A percentile compares a stretch with the other conserved stretches of the same genome.
Conservation (phyloP, 2,113 vertebrate species). For the Campylomormyrus numenius region DNA sequence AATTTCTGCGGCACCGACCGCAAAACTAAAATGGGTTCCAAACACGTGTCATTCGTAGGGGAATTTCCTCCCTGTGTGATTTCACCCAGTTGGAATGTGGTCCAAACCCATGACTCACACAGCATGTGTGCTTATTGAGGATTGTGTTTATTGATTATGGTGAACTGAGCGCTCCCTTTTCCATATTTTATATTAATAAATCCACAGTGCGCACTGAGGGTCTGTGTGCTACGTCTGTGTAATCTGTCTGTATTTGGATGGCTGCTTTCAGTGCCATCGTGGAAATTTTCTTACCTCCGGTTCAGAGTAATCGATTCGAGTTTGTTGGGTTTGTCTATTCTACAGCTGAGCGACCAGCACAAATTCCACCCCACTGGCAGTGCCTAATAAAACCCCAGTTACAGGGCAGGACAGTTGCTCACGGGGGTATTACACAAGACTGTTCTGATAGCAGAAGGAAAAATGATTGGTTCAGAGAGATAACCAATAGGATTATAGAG, state of each 20-base stretch:
- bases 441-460: too few relatives aligned
- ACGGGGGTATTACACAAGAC: too few relatives aligned
- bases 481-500: too few relatives aligned
- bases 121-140: slow-evolving; percentile 32
- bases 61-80: slow-evolving; percentile 26
- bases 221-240: neutral
- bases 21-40: neutral
- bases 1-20: neutral
- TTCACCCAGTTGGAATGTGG: slow-evolving; percentile 42
- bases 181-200: slow-evolving; percentile 5
- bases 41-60: slow-evolving; percentile 25
- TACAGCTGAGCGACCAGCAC: neutral
- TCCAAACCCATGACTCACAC: slow-evolving; percentile 39
- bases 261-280: neutral
- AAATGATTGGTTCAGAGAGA: too few relatives aligned
- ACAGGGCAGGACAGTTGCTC: neutral
- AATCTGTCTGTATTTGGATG: neutral
- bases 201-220: neutral
- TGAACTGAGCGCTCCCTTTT: neutral
- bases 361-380: neutral
- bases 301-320: neutral
- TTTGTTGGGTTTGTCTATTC: neutral
- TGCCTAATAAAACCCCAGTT: neutral
- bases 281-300: neutral
- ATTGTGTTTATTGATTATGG: slow-evolving; percentile 27